Evolutionary conservation across 2,797 vertebrate species (phyloP).

Genomic region (Enteromius trimaculatus): DNA sequence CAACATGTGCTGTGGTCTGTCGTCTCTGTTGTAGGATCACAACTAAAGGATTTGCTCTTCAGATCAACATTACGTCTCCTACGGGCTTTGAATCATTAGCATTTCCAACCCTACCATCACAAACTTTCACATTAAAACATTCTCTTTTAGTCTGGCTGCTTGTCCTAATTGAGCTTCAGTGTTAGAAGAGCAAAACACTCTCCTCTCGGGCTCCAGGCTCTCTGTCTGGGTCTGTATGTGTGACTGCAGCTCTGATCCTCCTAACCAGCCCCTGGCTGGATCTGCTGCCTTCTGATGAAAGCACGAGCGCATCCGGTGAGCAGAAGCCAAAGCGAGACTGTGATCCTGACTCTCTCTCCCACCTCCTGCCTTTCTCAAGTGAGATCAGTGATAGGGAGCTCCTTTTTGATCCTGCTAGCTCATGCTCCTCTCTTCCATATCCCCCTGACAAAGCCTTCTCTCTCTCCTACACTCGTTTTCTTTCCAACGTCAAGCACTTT

Average conservation of each 20-base stretch:
- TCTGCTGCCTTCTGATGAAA: slow-evolving; percentile 50
- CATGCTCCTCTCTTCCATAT: slow-evolving; percentile 65
- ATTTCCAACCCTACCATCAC: slow-evolving; percentile 42
- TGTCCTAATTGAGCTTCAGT: slow-evolving; percentile 45
- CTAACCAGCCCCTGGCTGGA: slow-evolving; percentile 39
- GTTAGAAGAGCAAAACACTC: slow-evolving; percentile 47
- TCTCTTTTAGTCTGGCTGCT: slow-evolving; percentile 51
- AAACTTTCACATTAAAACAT: slow-evolving; percentile 53
- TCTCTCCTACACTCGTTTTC: slow-evolving; percentile 24
- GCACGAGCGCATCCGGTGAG: slow-evolving; percentile 27
- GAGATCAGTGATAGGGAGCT: slow-evolving; percentile 49
- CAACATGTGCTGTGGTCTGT: not conserved
- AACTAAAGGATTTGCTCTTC: slow-evolving; percentile 46
- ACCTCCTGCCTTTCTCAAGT: slow-evolving; percentile 37
- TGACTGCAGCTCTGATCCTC: slow-evolving; percentile 49
- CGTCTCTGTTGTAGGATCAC: slow-evolving; percentile 22
- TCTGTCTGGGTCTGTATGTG: slow-evolving; percentile 57
- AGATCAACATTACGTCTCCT: slow-evolving; percentile 25
- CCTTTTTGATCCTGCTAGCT: slow-evolving; percentile 70
- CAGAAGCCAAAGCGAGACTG: slow-evolving; percentile 19
- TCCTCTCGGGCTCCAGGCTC: slow-evolving; percentile 33
- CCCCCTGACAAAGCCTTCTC: slow-evolving; percentile 64
- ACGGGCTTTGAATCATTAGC: slow-evolving; percentile 19
- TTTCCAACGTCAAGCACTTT: slow-evolving; percentile 50
- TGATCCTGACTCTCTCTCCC: slow-evolving; percentile 38